Evolutionary conservation across 2,888 invertebrate species (phyloP).

Genomic region (Tyria jacobaeae): DNA sequence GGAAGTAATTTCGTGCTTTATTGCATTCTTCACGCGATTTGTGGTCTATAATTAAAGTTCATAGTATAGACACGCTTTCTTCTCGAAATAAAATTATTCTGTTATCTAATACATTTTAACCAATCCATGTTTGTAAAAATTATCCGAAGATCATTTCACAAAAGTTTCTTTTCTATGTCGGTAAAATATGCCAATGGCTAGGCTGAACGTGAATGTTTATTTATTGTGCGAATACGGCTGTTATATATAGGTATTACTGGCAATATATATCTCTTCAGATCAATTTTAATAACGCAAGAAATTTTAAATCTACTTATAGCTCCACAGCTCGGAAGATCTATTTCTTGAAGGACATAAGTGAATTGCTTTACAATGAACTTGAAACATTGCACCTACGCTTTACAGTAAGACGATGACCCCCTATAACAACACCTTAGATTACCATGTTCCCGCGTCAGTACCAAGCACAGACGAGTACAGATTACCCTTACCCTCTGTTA

Average conservation of each 20-base stretch:
- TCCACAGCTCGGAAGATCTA: constrained; percentile 30
- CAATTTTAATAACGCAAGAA: constrained; percentile 27
- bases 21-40: constrained; percentile 76
- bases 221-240: constrained; percentile 26
- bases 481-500: constrained; percentile 67
- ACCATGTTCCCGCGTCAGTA: constrained; percentile 55
- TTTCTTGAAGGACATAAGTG: constrained; percentile 32
- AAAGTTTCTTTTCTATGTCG: not conserved
- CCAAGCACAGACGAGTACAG: constrained; percentile 70
- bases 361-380: constrained; percentile 42
- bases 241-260: not conserved
- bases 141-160: no score
- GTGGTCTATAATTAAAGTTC: constrained; percentile 70
- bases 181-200: constrained; percentile 6
- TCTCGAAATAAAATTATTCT: constrained; percentile 55
- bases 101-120: constrained; percentile 40
- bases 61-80: constrained; percentile 76
- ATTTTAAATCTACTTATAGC: constrained; percentile 33
- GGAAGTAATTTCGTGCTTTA: constrained; percentile 81
- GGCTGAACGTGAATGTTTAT: constrained; percentile 69
- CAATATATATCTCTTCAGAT: constrained; percentile 5
- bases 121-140: no score
- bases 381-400: constrained; percentile 25
- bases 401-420: constrained; percentile 43
- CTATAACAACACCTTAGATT: constrained; percentile 52